Percentiles rank a stretch among this genome's conserved stretches.
Evolutionary conservation across 2,113 vertebrate genomes (phyloP).

Genomic region (Ceuthmochares aereus): DNA sequence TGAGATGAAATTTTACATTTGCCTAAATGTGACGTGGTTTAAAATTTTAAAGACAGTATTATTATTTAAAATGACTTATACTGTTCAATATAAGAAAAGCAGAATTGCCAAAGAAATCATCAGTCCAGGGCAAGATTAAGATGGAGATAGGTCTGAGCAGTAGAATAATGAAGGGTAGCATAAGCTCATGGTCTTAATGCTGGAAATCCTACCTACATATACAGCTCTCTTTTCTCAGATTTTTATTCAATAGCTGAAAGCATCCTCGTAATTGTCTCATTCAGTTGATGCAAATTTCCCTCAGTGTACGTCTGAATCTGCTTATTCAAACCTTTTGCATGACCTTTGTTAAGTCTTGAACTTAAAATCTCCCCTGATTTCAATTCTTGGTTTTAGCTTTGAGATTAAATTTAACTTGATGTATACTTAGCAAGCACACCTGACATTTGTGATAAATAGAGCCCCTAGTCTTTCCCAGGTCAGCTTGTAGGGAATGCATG

Average conservation of each 20-base stretch:
- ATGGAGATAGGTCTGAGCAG: neutral
- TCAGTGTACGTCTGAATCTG: constrained; percentile 2
- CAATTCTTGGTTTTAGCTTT: constrained; percentile 9
- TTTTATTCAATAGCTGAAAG: neutral
- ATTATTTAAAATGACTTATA: neutral
- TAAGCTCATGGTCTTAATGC: neutral
- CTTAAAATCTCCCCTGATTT: constrained; percentile 29
- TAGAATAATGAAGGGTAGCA: neutral
- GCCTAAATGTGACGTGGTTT: neutral
- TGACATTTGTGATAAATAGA: constrained; percentile 31
- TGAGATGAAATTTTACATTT: neutral
- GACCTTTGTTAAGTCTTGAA: neutral
- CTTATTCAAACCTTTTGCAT: neutral
- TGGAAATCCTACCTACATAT: neutral
- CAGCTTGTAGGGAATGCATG: neutral
- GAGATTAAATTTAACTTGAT: constrained; percentile 8
- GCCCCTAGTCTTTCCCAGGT: neutral
- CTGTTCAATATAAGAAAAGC: neutral
- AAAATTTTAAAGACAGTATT: neutral
- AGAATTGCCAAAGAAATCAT: neutral
- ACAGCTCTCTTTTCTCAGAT: neutral
- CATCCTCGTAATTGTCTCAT: neutral
- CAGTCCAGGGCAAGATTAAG: neutral
- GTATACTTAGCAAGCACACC: neutral
- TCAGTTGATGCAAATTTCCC: constrained; percentile 14